Evolutionary conservation across 2,888 invertebrate genomes (phyloP), one percentile per base, ranked within the genome.

Genomic region (Odontomyia ornata): DNA sequence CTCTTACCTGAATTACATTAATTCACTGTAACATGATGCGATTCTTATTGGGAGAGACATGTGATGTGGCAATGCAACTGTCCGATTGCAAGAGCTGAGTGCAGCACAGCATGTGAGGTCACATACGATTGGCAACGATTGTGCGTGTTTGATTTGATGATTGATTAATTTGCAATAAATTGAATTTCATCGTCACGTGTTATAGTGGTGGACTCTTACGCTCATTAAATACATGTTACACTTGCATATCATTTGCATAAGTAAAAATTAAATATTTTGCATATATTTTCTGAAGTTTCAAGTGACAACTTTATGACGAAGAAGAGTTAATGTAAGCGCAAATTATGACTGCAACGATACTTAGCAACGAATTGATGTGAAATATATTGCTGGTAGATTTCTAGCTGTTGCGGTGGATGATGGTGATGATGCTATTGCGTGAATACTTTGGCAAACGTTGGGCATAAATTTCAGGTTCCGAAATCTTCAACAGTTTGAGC

Each of bases 211-310:
- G 13, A 9, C 15, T n/a, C 15, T 52, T 13, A 9, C 52, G 52
- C 5, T 36, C 9, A 9, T 5, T 36, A 36, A 52, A 27, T 28
- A 28, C n/a, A 9, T 65, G 65, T 27, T 65, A 65, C 65, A 28
- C 65, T 65, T 65, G 36, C 65, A 65, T 65, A 21, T n/a, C 28
- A 65, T 65, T 65, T n/a, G 18, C 65, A 65, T 65, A 23, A 28
- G n/a, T 36, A 3, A 4, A 36, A 65, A 65, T 65, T 27, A 65
- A 28, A 13, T n/a, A 4, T 18, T 36, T 65, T 65, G 36, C 43
- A 36, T 65, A 65, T 65, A n/a, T 36, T 18, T 25, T 18, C n/a
- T 36, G n/a, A 36, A n/a, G 15, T 65, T 65, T 27, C 5, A 62
- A 15, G 36, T 65, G 21, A 36, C 36, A 15, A 62, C 27, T 27